Evolutionary conservation across 2,113 vertebrate genomes (phyloP).

Genomic region (Lampris megalopsis): DNA sequence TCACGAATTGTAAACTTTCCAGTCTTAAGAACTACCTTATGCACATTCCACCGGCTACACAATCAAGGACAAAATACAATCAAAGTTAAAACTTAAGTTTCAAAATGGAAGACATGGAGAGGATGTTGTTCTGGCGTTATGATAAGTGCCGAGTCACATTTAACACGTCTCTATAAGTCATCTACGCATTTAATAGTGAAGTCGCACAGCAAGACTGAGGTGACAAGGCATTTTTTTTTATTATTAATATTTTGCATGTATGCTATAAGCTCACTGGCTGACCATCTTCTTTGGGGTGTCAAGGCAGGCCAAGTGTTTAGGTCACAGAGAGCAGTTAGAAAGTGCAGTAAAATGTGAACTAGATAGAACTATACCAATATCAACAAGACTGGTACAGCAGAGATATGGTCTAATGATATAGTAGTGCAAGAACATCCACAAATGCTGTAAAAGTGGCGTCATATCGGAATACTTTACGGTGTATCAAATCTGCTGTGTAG

Average conservation of each 20-base stretch:
- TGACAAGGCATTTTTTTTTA: constrained; percentile 17
- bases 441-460: constrained; percentile 70
- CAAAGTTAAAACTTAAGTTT: constrained; percentile 40
- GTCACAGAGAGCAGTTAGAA: constrained; percentile 58
- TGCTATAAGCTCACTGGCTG: constrained; percentile 55
- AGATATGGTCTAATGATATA: constrained; percentile 50
- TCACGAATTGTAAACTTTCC: constrained; percentile 84
- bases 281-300: constrained; percentile 30
- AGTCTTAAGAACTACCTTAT: constrained; percentile 66
- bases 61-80: constrained; percentile 63
- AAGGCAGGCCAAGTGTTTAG: constrained; percentile 49
- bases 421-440: constrained; percentile 76
- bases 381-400: constrained; percentile 58
- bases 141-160: constrained; percentile 51
- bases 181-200: constrained; percentile 43
- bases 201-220: constrained; percentile 38
- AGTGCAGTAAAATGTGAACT: constrained; percentile 66
- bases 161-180: constrained; percentile 41
- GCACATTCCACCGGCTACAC: constrained; percentile 70
- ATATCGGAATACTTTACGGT: constrained; percentile 70
- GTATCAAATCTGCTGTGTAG: constrained; percentile 56
- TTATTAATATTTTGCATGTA: constrained; percentile 11
- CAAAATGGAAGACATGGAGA: constrained; percentile 75
- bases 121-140: constrained; percentile 28
- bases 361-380: constrained; percentile 64